Conservation (phyloP, 37 sponge, comb jelly and placozoan genomes). For the Bolinopsis microptera region DNA sequence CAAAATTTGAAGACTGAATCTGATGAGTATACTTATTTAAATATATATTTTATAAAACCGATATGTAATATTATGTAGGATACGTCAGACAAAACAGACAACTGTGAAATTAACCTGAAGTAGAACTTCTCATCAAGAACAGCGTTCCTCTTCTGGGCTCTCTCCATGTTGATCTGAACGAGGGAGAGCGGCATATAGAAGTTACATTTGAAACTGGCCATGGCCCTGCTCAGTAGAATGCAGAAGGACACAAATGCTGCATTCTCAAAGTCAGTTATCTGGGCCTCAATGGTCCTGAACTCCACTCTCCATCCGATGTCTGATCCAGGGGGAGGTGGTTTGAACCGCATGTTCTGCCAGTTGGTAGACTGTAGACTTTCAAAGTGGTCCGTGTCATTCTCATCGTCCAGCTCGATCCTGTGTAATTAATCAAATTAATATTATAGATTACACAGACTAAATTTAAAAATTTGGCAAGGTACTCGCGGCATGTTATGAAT, state of each 20-base stretch:
- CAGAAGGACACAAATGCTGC: conserved; percentile 89
- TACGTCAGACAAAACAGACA: background rate
- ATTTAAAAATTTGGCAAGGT: too few relatives aligned
- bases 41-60: too few relatives aligned
- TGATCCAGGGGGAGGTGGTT: conserved; percentile 93
- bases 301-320: conserved; percentile 99
- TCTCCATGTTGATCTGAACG: conserved; percentile 85
- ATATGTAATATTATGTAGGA: too few relatives aligned
- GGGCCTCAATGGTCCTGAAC: conserved; percentile 92
- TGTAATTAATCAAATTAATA: too few relatives aligned
- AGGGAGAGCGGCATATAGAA: conserved; percentile 88
- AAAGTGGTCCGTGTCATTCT: conserved; percentile 87
- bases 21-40: too few relatives aligned
- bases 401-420: conserved; percentile 77
- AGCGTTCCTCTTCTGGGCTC: conserved; percentile 80
- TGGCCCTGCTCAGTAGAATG: conserved; percentile 83
- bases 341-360: conserved; percentile 98
- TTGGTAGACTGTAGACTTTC: conserved; percentile 97
- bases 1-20: too few relatives aligned
- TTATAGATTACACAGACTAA: too few relatives aligned
- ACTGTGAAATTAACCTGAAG: conserved; percentile 70
- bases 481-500: too few relatives aligned
- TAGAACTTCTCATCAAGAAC: conserved; percentile 75
- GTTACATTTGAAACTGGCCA: conserved; percentile 88
- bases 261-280: conserved; percentile 98